phyloP scores from a whole-genome alignment of 2,888 invertebrate species.

The Nephrocerus scutellatus region DNA sequence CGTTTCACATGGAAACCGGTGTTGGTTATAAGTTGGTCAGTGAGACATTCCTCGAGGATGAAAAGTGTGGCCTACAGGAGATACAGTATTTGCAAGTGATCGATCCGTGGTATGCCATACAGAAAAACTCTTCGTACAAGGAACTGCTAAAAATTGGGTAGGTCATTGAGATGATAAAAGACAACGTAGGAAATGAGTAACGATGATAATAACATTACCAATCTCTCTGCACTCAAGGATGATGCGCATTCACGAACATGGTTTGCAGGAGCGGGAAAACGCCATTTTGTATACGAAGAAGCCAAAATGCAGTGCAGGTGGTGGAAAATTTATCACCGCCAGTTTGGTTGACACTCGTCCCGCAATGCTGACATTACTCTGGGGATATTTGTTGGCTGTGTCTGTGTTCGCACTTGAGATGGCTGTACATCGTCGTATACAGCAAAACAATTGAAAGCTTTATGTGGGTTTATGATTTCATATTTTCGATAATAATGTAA shows the following conservation, averaged over 20 bases:
- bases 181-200: not conserved
- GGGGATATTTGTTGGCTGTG: constrained; percentile 44
- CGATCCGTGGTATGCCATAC: constrained; percentile 58
- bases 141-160: constrained; percentile 61
- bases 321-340: constrained; percentile 54
- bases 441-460: no score
- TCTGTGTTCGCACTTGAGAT: constrained; percentile 42
- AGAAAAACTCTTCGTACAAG: constrained; percentile 56
- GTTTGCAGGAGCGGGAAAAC: constrained; percentile 54
- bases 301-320: constrained; percentile 52
- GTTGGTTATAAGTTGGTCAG: constrained; percentile 61
- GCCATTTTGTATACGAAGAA: constrained; percentile 53
- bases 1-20: constrained; percentile 61
- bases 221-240: constrained; percentile 45
- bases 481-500: no score
- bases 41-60: constrained; percentile 59
- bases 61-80: constrained; percentile 65
- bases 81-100: constrained; percentile 58
- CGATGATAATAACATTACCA: not conserved
- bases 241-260: constrained; percentile 54
- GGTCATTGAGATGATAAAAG: constrained; percentile 2
- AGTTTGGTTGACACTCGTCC: constrained; percentile 55
- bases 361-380: constrained; percentile 48
- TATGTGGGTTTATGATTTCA: no score
- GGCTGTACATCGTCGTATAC: constrained; percentile 7